Percentiles rank a stretch among this genome's conserved stretches.
Conservation (phyloP, 2,113 vertebrate species). For the Electrona antarctica region DNA sequence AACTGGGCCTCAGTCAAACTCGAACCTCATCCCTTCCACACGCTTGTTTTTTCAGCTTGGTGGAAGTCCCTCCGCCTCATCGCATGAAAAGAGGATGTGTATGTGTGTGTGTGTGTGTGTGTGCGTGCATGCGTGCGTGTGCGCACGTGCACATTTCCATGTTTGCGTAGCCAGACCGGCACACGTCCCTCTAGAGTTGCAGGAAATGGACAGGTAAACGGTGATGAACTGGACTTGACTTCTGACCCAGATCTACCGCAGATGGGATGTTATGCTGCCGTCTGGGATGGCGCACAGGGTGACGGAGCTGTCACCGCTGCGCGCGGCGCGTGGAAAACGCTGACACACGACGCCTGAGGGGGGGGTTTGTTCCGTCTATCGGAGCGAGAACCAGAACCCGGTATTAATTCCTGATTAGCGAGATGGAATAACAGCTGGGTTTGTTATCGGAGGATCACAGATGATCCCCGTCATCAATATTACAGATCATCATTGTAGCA, state of each 20-base stretch:
- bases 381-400: not conserved
- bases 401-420: constrained; percentile 4
- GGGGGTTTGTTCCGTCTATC: not conserved
- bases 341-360: constrained; percentile 25
- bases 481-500: not conserved
- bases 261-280: constrained; percentile 41
- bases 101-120: not conserved
- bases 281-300: constrained; percentile 53
- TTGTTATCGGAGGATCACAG: constrained; percentile 9
- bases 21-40: constrained; percentile 45
- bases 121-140: not conserved
- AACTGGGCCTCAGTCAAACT: constrained; percentile 51
- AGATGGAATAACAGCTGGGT: not conserved
- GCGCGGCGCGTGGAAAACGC: constrained; percentile 38
- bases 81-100: constrained; percentile 44
- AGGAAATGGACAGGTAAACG: constrained; percentile 71
- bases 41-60: constrained; percentile 77
- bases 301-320: constrained; percentile 28
- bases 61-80: constrained; percentile 57
- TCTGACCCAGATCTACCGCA: constrained; percentile 44
- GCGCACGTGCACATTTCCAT: constrained; percentile 39
- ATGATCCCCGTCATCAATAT: not conserved
- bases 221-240: constrained; percentile 57
- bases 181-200: constrained; percentile 43
- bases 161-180: constrained; percentile 58